Percentiles rank a stretch among this genome's conserved stretches.
Evolutionary conservation across 37 sponge, comb jelly and placozoan species (phyloP).

Genomic region (Hormiphora californensis): DNA sequence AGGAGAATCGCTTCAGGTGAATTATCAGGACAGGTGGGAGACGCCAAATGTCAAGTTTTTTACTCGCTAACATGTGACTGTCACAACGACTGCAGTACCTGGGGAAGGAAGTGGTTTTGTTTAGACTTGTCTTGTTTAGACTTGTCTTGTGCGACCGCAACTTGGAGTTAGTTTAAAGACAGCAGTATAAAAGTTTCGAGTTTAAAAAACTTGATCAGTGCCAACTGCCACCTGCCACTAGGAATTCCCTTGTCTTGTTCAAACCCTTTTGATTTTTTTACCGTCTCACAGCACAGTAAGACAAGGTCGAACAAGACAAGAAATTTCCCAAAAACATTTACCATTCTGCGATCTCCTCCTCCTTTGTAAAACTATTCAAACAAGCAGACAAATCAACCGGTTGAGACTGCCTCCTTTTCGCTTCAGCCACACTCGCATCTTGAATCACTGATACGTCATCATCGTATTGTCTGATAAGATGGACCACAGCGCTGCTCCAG

Average conservation of each 20-base stretch:
- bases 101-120: too few relatives aligned
- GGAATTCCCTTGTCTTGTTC: too few relatives aligned
- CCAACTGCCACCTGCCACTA: too few relatives aligned
- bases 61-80: conserved; percentile 69
- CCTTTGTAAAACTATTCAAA: conserved; percentile 81
- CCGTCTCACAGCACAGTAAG: too few relatives aligned
- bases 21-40: conserved; percentile 93
- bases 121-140: too few relatives aligned
- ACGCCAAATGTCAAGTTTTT: conserved; percentile 95
- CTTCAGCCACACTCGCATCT: conserved; percentile 17
- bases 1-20: conserved; percentile 94
- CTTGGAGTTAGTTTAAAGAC: not conserved
- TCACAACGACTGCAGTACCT: conserved; percentile 94
- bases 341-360: conserved; percentile 97
- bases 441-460: not conserved
- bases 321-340: conserved; percentile 53
- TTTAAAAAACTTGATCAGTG: too few relatives aligned
- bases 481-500: conserved; percentile 80
- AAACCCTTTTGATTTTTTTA: too few relatives aligned
- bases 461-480: conserved; percentile 79
- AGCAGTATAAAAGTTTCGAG: not conserved
- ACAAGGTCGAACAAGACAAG: too few relatives aligned
- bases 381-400: conserved; percentile 84
- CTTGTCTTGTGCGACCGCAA: too few relatives aligned
- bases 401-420: conserved; percentile 58